Conservation (phyloP, 2,797 vertebrate species). For the Rhabdophis nuchalis region DNA sequence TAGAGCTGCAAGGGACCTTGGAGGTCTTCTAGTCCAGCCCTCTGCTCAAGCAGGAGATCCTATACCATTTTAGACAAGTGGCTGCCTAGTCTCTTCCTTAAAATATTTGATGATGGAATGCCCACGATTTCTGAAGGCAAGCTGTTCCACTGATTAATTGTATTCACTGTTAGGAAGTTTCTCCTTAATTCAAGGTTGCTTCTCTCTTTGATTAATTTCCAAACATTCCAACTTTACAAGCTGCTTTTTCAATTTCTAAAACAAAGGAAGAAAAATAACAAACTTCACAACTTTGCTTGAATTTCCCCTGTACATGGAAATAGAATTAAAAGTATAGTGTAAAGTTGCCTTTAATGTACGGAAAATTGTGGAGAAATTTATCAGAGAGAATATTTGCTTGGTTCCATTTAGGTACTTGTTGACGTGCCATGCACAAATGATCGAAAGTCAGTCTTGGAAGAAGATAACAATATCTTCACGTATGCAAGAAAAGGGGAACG, state of each 20-base stretch:
- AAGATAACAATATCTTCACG: slow-evolving; percentile 91
- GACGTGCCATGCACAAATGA: slow-evolving; percentile 94
- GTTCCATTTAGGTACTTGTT: slow-evolving; percentile 82
- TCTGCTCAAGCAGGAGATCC: too few relatives aligned
- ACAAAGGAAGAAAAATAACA: background rate
- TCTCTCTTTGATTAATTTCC: too few relatives aligned
- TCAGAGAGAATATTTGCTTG: background rate
- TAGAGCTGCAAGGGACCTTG: too few relatives aligned
- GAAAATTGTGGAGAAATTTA: background rate
- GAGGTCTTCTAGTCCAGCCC: too few relatives aligned
- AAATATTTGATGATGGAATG: too few relatives aligned
- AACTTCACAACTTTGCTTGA: background rate
- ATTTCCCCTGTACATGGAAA: background rate
- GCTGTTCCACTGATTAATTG: too few relatives aligned
- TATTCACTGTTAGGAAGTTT: too few relatives aligned
- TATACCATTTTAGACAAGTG: too few relatives aligned
- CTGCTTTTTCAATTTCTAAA: background rate
- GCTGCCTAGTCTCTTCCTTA: too few relatives aligned
- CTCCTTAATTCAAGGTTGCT: too few relatives aligned
- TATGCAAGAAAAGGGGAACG: slow-evolving; percentile 81
- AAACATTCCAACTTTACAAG: background rate
- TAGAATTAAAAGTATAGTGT: background rate
- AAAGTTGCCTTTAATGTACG: background rate
- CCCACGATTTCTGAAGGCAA: too few relatives aligned
- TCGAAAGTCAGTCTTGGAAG: slow-evolving; percentile 82